These are phyloP conservation scores for Novumbra hubbsi DNA, from an alignment of 2,797 vertebrate species.

Conservation along the genomic window DNA sequence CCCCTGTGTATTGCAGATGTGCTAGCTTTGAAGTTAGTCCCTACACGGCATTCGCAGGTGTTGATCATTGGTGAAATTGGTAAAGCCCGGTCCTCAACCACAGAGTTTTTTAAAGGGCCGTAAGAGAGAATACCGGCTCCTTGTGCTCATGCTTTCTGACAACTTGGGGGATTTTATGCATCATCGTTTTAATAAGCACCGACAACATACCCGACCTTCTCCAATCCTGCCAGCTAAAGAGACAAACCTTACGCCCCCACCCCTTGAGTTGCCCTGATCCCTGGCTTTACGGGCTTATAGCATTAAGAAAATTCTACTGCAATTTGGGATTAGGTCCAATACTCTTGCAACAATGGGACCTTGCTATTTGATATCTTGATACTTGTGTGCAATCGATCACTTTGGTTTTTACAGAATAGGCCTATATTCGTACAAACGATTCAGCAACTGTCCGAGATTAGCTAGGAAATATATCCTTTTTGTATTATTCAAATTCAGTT, in stretches of 20 bases:
- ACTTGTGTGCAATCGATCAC: constrained; percentile 62
- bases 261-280: constrained; percentile 76
- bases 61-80: constrained; percentile 27
- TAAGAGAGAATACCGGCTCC: constrained; percentile 32
- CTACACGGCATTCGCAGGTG: constrained; percentile 46
- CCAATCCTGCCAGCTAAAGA: constrained; percentile 52
- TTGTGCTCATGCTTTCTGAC: constrained; percentile 46
- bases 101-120: constrained; percentile 1
- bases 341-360: constrained; percentile 69
- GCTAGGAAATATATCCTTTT: constrained; percentile 26
- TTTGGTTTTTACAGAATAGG: constrained; percentile 43
- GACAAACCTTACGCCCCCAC: constrained; percentile 47
- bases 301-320: constrained; percentile 81
- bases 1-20: constrained; percentile 26
- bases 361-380: constrained; percentile 77
- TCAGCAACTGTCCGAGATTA: constrained; percentile 31
- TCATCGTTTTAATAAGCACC: constrained; percentile 73
- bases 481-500: constrained; percentile 16
- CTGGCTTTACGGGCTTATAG: constrained; percentile 79
- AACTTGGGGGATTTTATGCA: constrained; percentile 68
- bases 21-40: constrained; percentile 25
- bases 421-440: constrained; percentile 19
- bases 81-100: constrained; percentile 19
- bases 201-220: constrained; percentile 63
- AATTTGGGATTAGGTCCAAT: constrained; percentile 86